Evolutionary conservation across 2,888 invertebrate genomes (phyloP).

Genomic region (Limnephilus lunatus): DNA sequence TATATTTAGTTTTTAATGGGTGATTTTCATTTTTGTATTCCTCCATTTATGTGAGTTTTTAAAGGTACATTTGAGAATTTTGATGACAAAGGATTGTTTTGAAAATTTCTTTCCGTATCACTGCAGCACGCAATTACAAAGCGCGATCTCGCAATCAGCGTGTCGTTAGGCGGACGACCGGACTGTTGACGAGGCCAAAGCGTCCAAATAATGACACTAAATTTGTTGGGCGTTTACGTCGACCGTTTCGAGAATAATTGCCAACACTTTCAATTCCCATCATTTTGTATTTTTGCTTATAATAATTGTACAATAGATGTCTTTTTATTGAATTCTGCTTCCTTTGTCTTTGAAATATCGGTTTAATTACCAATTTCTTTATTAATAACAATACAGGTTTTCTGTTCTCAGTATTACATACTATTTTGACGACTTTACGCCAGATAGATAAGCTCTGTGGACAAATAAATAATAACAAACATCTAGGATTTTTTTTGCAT

Average conservation of each 20-base stretch:
- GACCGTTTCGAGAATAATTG: conserved; percentile 5
- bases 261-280: not conserved
- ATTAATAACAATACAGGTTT: too few relatives aligned
- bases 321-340: too few relatives aligned
- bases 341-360: too few relatives aligned
- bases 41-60: not conserved
- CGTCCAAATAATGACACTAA: conserved; percentile 3
- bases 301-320: not conserved
- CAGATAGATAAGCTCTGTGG: too few relatives aligned
- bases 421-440: too few relatives aligned
- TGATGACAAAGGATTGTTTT: not conserved
- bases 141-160: not conserved
- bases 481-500: too few relatives aligned
- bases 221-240: conserved; percentile 7
- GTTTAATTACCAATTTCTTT: too few relatives aligned
- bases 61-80: not conserved
- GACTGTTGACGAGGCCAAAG: not conserved
- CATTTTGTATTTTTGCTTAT: not conserved
- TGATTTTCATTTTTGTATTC: not conserved
- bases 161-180: not conserved
- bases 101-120: not conserved
- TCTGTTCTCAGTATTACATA: too few relatives aligned
- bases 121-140: not conserved
- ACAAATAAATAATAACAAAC: too few relatives aligned
- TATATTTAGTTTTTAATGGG: not conserved